phyloP scores from a whole-genome alignment of 2,888 invertebrate species.

The Mycalesis mineus region DNA sequence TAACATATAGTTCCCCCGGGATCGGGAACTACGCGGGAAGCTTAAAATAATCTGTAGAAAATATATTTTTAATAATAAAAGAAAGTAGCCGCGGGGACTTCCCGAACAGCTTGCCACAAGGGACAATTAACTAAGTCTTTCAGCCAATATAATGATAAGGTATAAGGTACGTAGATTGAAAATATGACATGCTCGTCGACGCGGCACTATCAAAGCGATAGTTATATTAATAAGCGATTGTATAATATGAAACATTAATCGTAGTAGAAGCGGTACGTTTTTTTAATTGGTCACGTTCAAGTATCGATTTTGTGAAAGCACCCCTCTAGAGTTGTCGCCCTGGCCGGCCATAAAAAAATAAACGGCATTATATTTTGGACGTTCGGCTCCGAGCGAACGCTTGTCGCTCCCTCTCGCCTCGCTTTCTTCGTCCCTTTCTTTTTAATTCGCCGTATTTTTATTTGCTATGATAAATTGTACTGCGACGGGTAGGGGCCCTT shows the following conservation, averaged over 20 bases:
- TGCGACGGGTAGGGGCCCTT: conserved; percentile 58
- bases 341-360: conserved; percentile 53
- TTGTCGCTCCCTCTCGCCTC: conserved; percentile 61
- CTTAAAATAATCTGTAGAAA: too few relatives aligned
- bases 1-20: too few relatives aligned
- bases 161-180: neutral
- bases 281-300: conserved; percentile 47
- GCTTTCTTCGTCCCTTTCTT: conserved; percentile 72
- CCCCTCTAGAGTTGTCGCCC: conserved; percentile 44
- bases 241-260: conserved; percentile 44
- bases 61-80: too few relatives aligned
- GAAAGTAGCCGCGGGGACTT: too few relatives aligned
- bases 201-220: conserved; percentile 17
- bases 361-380: conserved; percentile 62
- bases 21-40: too few relatives aligned
- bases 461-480: conserved; percentile 78
- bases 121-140: neutral
- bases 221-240: conserved; percentile 36
- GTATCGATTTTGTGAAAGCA: conserved; percentile 50
- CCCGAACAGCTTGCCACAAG: too few relatives aligned
- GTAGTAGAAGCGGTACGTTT: conserved; percentile 34
- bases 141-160: neutral
- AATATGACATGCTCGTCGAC: conserved; percentile 23
- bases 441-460: conserved; percentile 76
- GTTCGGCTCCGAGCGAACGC: conserved; percentile 51